Percentiles rank a stretch among this genome's conserved stretches.
Conservation (phyloP, 2,888 invertebrate species). For the Chloroclysta siterata region DNA sequence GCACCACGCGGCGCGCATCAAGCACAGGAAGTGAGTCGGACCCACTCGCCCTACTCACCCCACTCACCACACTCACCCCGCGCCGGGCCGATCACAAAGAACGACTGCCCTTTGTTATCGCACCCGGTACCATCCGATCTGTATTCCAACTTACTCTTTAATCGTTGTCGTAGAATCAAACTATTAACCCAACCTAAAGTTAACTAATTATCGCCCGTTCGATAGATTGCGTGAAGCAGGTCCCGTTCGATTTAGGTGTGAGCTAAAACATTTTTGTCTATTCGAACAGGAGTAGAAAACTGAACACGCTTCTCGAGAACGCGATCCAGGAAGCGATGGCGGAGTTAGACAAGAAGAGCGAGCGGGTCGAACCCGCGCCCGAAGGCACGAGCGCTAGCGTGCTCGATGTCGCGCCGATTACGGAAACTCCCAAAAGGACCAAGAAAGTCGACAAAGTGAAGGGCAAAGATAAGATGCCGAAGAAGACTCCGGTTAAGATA, state of each 20-base stretch:
- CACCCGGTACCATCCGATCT: constrained; percentile 2
- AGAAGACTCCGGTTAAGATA: constrained; percentile 56
- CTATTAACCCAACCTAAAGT: constrained; percentile 76
- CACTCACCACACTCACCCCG: background rate
- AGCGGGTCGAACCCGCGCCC: constrained; percentile 40
- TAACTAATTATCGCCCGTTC: constrained; percentile 23
- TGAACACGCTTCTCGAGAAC: constrained; percentile 94
- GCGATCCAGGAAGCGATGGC: constrained; percentile 97
- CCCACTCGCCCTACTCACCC: background rate
- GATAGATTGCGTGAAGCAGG: constrained; percentile 30
- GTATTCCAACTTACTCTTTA: constrained; percentile 11
- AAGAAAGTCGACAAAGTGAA: constrained; percentile 60
- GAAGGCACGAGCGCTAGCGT: constrained; percentile 27
- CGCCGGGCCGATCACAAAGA: constrained; percentile 22
- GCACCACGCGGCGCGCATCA: constrained; percentile 94
- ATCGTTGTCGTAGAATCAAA: constrained; percentile 38
- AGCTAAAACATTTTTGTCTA: constrained; percentile 40
- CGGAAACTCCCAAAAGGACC: constrained; percentile 57
- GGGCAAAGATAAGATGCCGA: constrained; percentile 60
- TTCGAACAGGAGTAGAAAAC: constrained; percentile 93
- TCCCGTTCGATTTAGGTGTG: constrained; percentile 17
- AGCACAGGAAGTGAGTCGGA: constrained; percentile 93
- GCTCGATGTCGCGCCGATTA: constrained; percentile 41
- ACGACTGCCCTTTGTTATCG: constrained; percentile 22
- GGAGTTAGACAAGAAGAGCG: constrained; percentile 91